phyloP scores from a whole-genome alignment of 2,113 vertebrate species.

The Camarhynchus parvulus region DNA sequence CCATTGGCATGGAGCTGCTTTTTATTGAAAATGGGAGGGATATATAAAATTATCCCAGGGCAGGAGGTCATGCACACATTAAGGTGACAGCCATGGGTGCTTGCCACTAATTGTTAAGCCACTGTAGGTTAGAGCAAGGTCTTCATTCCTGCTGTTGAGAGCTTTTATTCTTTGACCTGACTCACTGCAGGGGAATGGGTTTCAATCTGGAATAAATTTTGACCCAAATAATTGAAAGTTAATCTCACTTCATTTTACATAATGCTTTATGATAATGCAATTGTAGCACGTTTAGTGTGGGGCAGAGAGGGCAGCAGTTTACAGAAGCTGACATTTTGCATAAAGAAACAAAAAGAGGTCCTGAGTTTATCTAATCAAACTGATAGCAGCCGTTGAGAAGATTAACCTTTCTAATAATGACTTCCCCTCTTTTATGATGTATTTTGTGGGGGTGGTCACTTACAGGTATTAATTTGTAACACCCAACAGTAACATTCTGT shows the following conservation, averaged over 20 bases:
- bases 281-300: conserved; percentile 7
- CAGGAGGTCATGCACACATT: neutral
- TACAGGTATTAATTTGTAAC: conserved; percentile 37
- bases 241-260: conserved; percentile 53
- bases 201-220: conserved; percentile 45
- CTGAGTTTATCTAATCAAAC: conserved; percentile 6
- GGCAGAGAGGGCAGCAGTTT: conserved; percentile 24
- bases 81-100: neutral
- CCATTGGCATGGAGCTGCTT: neutral
- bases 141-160: conserved; percentile 13
- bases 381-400: conserved; percentile 1
- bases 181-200: neutral
- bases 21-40: neutral
- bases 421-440: conserved; percentile 11
- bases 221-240: conserved; percentile 55
- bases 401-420: conserved; percentile 39
- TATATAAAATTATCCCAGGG: neutral
- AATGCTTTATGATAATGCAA: conserved; percentile 36
- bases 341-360: conserved; percentile 32
- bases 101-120: neutral
- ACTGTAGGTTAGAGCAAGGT: neutral
- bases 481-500: conserved; percentile 14
- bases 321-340: conserved; percentile 27
- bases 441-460: neutral
- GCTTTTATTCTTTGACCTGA: conserved; percentile 40